Base-by-base conservation (phyloP, 2,888 invertebrate genomes). In the Tricholauxania praeusta region DNA sequence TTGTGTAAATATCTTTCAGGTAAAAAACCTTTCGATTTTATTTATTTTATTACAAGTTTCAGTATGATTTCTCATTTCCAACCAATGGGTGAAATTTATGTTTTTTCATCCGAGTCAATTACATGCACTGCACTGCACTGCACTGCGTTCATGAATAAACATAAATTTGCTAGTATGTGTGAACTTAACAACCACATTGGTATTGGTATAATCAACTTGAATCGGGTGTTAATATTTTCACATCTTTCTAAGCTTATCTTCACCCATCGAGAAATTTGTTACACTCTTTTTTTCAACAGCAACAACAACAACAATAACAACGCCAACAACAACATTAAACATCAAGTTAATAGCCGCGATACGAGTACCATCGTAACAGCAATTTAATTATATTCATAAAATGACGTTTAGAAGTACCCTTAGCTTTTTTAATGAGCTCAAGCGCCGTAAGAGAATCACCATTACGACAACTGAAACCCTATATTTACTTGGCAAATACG, bases 171-270 rank as follows among this genome's bases (percentile, higher is more conserved):
- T 28, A 0, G 4, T 28, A 28, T 28, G 28, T 28, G 28, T 28
- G 28, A 28, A 28, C 28, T 3, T 28, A 28, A 28, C 28, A 3
- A 28, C 28, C 28, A 28, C 28, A 28, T 28, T 28, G 28, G 28
- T 28, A 28, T 28, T 28, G 28, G 28, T 52, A 62, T 63, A 70
- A 70, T 70, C 51, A 62, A 62, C 48, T 70, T 22, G 70, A 63
- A 53, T 62, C 70, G 53, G 70, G 63, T 63, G 70, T 53, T 70
- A 70, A 70, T 63, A 39, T 63, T 53, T 70, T 62, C 52, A 63
- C 47, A 19, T 53, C 52, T 49, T 59, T 10, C 39, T 39, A 10
- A 39, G 2, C 39, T 39, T 39, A 39, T 10, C 10, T 39, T 39
- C 32, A 59, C 47, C 17, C 28, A 28, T 62, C 39, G 7, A 19